Base-by-base conservation (phyloP, 2,888 invertebrate species). In the Rhagonycha lutea region DNA sequence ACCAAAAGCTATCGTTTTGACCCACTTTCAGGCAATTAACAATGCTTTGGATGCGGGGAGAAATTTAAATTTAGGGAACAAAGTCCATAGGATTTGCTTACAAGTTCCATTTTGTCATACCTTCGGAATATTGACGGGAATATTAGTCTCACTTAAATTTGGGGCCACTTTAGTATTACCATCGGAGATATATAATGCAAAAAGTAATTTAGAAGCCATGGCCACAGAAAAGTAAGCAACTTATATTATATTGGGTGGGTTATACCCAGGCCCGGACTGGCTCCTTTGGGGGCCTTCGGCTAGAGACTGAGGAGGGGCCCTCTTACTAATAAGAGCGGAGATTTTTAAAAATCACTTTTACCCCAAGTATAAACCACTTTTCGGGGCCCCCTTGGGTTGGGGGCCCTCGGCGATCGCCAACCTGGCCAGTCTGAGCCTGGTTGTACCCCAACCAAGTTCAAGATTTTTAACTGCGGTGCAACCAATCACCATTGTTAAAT, bases 71-170 rank as follows among this genome's bases (percentile, higher is more conserved):
- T 83, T 91, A 0, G 80, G 88, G 68, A 85, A 88, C 23, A 89
- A 86, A 24, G 88, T 90, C 79, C 88, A 90, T 14, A 91, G 83
- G 75, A 87, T 92, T 74, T 92, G 92, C 79, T 82, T 92, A 3
- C 93, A 94, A 83, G 93, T 94, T 14, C 96, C 96, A 0, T 89
- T 95, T 24, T 96, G 95, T 85, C 97, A 97, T 86, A 95, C 93
- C 47, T 96, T 92, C 85, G 96, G 96, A 0, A 91, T 93, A 75
- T 90, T 92, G 1, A 87, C 92, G 65, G 92, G 92, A 0, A 88
- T 92, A 23, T 81, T 94, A 29, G 88, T 89, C 0, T 89, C 88
- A 8, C 83, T 94, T 24, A 89, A 91, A 28, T 88, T 90, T 82
- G 94, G 93, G 0, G 86, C 89, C 0, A 92, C 93, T 0, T 71